Conservation (phyloP, 2,888 invertebrate genomes). For the Polietes domitor region DNA sequence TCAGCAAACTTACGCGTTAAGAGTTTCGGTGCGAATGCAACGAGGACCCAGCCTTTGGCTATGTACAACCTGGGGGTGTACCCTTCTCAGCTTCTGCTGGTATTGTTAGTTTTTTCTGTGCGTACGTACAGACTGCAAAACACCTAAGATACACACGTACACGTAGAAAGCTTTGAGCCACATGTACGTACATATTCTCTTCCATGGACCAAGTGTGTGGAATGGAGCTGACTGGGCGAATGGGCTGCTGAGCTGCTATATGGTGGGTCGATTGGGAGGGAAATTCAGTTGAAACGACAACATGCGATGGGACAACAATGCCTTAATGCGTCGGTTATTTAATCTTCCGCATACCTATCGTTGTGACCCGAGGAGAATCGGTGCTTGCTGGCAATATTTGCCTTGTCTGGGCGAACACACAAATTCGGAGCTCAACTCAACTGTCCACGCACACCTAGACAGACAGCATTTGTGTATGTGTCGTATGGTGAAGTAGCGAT, state of each 20-base stretch:
- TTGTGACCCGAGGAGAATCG: conserved; percentile 74
- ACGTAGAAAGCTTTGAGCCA: conserved; percentile 43
- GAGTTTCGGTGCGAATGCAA: conserved; percentile 80
- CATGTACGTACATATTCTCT: conserved; percentile 42
- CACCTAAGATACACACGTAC: conserved; percentile 62
- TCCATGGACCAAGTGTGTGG: conserved; percentile 49
- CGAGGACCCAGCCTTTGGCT: conserved; percentile 81
- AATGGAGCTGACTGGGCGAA: conserved; percentile 26
- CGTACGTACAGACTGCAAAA: conserved; percentile 60
- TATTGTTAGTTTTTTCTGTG: conserved; percentile 65
- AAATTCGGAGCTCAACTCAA: conserved; percentile 10
- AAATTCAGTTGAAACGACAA: conserved; percentile 2
- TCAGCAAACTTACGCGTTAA: conserved; percentile 79
- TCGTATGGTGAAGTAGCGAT: conserved; percentile 11
- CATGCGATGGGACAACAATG: conserved; percentile 52
- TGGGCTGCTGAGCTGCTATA: neutral
- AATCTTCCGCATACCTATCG: conserved; percentile 72
- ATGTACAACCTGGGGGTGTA: conserved; percentile 81
- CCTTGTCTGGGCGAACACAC: conserved; percentile 62
- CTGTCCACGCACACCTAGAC: conserved; percentile 40
- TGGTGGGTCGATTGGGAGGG: conserved; percentile 11
- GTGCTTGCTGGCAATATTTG: conserved; percentile 62
- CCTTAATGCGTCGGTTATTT: conserved; percentile 69
- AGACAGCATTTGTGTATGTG: conserved; percentile 48
- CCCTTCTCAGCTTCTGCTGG: conserved; percentile 79